Evolutionary conservation across 2,888 invertebrate species (phyloP), one percentile per base, ranked within the genome.

Genomic region (Epirrita christyi): DNA sequence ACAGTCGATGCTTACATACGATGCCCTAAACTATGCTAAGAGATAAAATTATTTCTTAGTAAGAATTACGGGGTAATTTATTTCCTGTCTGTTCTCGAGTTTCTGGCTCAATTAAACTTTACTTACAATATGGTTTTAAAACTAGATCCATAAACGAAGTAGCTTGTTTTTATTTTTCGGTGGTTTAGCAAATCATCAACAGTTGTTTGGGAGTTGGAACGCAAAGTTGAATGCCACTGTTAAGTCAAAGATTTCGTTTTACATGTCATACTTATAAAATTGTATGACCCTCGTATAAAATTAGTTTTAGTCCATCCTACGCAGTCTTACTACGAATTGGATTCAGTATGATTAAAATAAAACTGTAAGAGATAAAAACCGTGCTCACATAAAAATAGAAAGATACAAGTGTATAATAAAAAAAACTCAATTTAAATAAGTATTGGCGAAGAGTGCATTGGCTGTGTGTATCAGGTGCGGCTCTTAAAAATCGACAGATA

Each of bases 271-370:
- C 50, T 57, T 60, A 66, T 66, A 66, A 63, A 66, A 64, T 45
- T 59, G 66, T 61, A 62, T 49, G 64, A 59, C 64, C 66, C 58
- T 66, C 60, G 51, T 44, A 45, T 61, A 62, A 67, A 65, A 61
- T 63, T 67, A 67, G 62, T 54, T 59, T 62, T 32, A 60, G 61
- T 54, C 21, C 60, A 46, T 48, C 63, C 65, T 60, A 67, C 65
- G 67, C 65, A 63, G 59, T 59, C 60, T 58, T 55, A 52, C 47
- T 55, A 46, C 32, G 43, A 44, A 63, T 57, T 58, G 28, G 54
- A 49, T 55, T 62, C 34, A 43, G 56, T 49, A 51, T 67, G 63
- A 64, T 61, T 61, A 64, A 63, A 49, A 44, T 46, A 52, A 67
- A 56, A 64, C 45, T 49, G 48, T 49, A 29, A 46, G 10, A 43